Conservation (phyloP, 2,797 vertebrate species). For the Ctenosaura bakeri region DNA sequence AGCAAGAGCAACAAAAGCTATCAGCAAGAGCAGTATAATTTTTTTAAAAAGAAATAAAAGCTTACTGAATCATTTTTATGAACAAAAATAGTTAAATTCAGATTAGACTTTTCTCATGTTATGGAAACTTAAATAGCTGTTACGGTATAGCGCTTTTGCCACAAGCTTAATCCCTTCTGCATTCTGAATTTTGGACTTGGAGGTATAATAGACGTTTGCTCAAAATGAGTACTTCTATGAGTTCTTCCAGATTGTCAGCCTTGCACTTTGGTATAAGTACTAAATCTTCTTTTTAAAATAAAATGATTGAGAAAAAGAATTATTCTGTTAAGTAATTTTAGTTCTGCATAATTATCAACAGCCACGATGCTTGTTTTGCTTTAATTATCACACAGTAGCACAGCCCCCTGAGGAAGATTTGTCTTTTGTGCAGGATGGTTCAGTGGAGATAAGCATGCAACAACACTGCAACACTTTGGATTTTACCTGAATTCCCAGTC, state of each 20-base stretch:
- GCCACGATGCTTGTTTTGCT: conserved; percentile 66
- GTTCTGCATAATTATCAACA: conserved; percentile 72
- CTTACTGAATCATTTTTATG: neutral
- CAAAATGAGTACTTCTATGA: neutral
- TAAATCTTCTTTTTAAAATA: conserved; percentile 63
- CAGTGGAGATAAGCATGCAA: conserved; percentile 73
- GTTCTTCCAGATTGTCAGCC: conserved; percentile 49
- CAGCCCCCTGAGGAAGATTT: conserved; percentile 60
- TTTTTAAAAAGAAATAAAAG: neutral
- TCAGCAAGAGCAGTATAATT: neutral
- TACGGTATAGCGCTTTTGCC: neutral
- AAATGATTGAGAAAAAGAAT: conserved; percentile 71
- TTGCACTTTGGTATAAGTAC: conserved; percentile 57
- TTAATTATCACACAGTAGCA: conserved; percentile 68
- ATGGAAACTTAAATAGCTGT: neutral
- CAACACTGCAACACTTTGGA: conserved; percentile 59
- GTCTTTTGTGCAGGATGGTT: conserved; percentile 70
- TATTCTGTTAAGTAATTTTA: conserved; percentile 71
- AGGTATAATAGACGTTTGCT: neutral
- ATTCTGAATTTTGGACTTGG: conserved; percentile 3
- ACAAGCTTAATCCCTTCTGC: neutral
- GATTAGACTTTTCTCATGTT: neutral
- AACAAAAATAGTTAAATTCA: neutral
- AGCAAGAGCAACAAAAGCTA: neutral
- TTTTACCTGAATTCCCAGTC: conserved; percentile 59